Conservation (phyloP, 2,888 invertebrate genomes). For the Amiota communis region DNA sequence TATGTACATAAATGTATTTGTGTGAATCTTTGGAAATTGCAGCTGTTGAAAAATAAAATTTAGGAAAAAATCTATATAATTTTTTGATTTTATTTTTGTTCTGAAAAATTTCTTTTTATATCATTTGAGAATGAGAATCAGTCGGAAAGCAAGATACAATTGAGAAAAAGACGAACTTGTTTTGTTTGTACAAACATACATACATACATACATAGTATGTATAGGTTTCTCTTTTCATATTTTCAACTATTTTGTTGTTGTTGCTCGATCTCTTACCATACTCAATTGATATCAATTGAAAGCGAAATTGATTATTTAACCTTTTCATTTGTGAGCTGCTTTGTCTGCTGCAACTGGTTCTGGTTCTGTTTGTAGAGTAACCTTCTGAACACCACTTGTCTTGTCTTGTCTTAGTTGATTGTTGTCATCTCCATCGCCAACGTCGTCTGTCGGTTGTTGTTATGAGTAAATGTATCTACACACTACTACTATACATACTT, state of each 20-base stretch:
- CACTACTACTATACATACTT: no score
- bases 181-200: slow-evolving; percentile 56
- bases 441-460: no score
- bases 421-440: no score
- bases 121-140: background rate
- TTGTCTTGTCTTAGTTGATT: no score
- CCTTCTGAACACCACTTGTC: background rate
- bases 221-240: slow-evolving; percentile 35
- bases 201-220: no score
- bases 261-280: slow-evolving; percentile 9
- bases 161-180: background rate
- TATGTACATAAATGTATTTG: background rate
- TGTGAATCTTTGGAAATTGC: slow-evolving; percentile 10
- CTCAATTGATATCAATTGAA: slow-evolving; percentile 63
- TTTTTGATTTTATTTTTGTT: background rate
- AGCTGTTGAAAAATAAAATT: background rate
- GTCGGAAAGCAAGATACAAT: background rate
- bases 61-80: no score
- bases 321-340: slow-evolving; percentile 41
- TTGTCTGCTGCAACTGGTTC: background rate
- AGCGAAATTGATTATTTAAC: slow-evolving; percentile 64
- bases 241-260: slow-evolving; percentile 30
- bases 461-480: no score
- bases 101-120: background rate
- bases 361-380: slow-evolving; percentile 9